phyloP scores from a whole-genome alignment of 2,888 invertebrate species.

The Pimpla rufipes region DNA sequence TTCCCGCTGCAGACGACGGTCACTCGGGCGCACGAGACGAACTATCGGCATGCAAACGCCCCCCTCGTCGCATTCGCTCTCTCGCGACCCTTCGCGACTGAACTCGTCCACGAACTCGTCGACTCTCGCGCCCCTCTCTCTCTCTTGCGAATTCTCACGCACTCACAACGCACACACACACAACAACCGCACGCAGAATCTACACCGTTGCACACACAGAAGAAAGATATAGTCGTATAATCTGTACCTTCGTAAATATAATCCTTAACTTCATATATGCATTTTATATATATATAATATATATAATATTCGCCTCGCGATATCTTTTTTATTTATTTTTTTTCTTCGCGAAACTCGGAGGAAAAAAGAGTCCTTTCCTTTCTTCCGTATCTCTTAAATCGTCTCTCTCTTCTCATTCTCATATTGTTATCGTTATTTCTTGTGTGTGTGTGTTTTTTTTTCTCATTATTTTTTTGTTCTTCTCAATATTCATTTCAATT shows the following conservation, averaged over 20 bases:
- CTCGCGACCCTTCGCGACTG: slow-evolving; percentile 26
- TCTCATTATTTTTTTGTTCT: neutral
- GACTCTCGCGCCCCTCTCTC: slow-evolving; percentile 28
- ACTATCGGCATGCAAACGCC: slow-evolving; percentile 4
- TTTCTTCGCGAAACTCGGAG: slow-evolving; percentile 35
- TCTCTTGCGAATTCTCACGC: neutral
- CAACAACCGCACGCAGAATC: slow-evolving; percentile 16
- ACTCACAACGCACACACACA: slow-evolving; percentile 35
- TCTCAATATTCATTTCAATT: slow-evolving; percentile 50
- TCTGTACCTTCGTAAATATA: slow-evolving; percentile 62
- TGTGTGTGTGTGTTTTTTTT: neutral
- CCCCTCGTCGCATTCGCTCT: slow-evolving; percentile 18
- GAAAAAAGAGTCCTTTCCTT: slow-evolving; percentile 51
- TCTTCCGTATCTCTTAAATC: slow-evolving; percentile 4
- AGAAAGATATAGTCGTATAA: slow-evolving; percentile 69
- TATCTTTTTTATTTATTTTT: slow-evolving; percentile 39
- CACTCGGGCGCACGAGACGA: slow-evolving; percentile 16
- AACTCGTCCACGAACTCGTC: slow-evolving; percentile 63
- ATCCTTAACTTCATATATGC: slow-evolving; percentile 65
- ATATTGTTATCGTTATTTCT: no score
- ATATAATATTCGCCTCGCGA: slow-evolving; percentile 2
- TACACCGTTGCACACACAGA: slow-evolving; percentile 60
- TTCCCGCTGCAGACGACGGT: slow-evolving; percentile 33
- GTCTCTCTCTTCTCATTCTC: neutral
- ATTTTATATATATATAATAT: slow-evolving; percentile 47